Base-by-base conservation (phyloP, 1,140 invertebrate genomes). In the Drosophila miranda region DNA sequence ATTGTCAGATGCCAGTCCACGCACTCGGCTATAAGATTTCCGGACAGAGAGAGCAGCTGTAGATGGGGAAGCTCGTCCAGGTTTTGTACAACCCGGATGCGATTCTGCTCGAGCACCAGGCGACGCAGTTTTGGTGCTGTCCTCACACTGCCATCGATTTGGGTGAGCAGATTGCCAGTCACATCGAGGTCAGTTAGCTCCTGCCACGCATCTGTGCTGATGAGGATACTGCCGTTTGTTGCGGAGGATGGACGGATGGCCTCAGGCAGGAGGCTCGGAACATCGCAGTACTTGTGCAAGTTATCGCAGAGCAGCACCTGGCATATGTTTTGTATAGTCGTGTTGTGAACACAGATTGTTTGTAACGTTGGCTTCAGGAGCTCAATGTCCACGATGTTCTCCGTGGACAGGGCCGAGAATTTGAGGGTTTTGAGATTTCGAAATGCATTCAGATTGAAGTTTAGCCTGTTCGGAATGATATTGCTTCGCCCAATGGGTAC, bases 1-100 rank as follows among this genome's bases (percentile, higher is more conserved):
- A 99, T 93, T 90, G 95, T 96, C 6, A 95, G 94, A 84, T 98
- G 95, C 90, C 98, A 94, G 83, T 96, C 93, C 3, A 95, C 93
- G 43, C 96, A 94, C 0, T 94, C 84, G 0, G 90, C 88, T 71
- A 95, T 95, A 14, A 93, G 92, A 92, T 98, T 98, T 77, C 95
- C 95, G 0, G 95, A 95, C 2, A 98, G 90, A 71, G 95, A 94
- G 0, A 99, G 91, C 52, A 95, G 92, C 8, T 94, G 94, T 14
- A 99, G 90, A 49, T 95, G 93, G 26, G 96, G 95, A 21, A 98
- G 92, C 67, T 94, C 93, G 0, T 95, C 95, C 6, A 98, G 92
- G 90, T 97, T 95, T 51, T 95, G 93, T 9, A 98, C 94, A 58
- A 93, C 92, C 0, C 92, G 92, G 9, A 99, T 92, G 69, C 94